Percentiles rank a stretch among this genome's conserved stretches.
phyloP scores from a whole-genome alignment of 2,888 invertebrate genomes.

The Scaptomyza polygonia region DNA sequence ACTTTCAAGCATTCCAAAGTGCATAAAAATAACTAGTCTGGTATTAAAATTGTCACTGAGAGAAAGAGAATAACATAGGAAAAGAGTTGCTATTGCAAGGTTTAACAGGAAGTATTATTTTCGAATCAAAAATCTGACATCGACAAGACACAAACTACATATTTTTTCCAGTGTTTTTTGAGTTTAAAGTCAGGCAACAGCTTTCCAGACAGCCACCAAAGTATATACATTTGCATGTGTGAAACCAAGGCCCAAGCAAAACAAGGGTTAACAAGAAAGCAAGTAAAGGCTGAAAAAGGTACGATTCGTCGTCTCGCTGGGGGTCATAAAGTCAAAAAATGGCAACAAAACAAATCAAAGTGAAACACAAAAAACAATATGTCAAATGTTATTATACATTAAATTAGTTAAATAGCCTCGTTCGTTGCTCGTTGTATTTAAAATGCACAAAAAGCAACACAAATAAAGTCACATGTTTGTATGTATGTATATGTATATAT shows the following conservation, averaged over 20 bases:
- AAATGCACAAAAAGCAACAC: constrained; percentile 44
- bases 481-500: constrained; percentile 1
- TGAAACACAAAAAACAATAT: constrained; percentile 78
- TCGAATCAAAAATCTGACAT: too few relatives aligned
- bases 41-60: too few relatives aligned
- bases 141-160: too few relatives aligned
- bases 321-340: constrained; percentile 45
- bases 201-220: constrained; percentile 32
- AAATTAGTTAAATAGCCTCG: constrained; percentile 76
- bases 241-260: constrained; percentile 20
- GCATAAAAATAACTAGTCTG: too few relatives aligned
- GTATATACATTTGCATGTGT: constrained; percentile 47
- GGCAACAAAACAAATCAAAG: constrained; percentile 72
- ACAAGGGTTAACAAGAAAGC: neutral
- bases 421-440: constrained; percentile 1
- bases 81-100: too few relatives aligned
- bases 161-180: constrained; percentile 32
- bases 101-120: too few relatives aligned
- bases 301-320: neutral
- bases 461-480: constrained; percentile 49
- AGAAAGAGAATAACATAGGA: too few relatives aligned
- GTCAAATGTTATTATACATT: constrained; percentile 82
- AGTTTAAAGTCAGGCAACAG: constrained; percentile 7
- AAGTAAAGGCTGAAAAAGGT: neutral
- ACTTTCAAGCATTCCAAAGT: constrained; percentile 3